A percentile compares a stretch with the other conserved stretches of the same genome.
phyloP scores from a whole-genome alignment of 2,113 vertebrate species.

The Pipa parva region DNA sequence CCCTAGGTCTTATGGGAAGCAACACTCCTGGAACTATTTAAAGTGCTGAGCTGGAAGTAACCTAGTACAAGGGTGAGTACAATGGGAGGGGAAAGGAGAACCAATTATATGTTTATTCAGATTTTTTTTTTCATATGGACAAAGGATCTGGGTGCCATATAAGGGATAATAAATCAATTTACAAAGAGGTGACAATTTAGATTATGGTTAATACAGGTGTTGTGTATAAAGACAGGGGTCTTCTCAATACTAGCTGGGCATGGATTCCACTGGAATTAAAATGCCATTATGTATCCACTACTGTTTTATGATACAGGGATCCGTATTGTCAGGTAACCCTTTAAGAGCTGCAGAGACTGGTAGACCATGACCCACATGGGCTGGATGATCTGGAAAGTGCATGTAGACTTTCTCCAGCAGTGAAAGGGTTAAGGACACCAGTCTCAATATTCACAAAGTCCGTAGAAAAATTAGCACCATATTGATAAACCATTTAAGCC shows the following conservation, averaged over 20 bases:
- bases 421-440: slow-evolving; percentile 25
- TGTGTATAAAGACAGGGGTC: slow-evolving; percentile 1
- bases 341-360: slow-evolving; percentile 15
- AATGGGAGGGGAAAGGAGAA: background rate
- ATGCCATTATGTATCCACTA: slow-evolving; percentile 1
- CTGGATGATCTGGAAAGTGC: background rate
- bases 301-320: background rate
- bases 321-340: slow-evolving; percentile 18
- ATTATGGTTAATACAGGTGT: slow-evolving; percentile 15
- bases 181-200: slow-evolving; percentile 2
- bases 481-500: slow-evolving; percentile 32
- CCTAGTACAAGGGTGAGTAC: background rate
- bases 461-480: slow-evolving; percentile 39
- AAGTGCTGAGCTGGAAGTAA: background rate
- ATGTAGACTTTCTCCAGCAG: slow-evolving; percentile 1
- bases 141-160: background rate
- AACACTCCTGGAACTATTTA: no score
- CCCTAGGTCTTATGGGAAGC: no score
- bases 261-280: background rate
- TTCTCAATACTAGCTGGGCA: background rate
- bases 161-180: background rate
- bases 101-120: background rate
- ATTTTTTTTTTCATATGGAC: background rate
- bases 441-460: slow-evolving; percentile 4
- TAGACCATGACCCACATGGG: background rate